Base-by-base conservation (phyloP, 2,113 vertebrate genomes). In the Sorex araneus region DNA sequence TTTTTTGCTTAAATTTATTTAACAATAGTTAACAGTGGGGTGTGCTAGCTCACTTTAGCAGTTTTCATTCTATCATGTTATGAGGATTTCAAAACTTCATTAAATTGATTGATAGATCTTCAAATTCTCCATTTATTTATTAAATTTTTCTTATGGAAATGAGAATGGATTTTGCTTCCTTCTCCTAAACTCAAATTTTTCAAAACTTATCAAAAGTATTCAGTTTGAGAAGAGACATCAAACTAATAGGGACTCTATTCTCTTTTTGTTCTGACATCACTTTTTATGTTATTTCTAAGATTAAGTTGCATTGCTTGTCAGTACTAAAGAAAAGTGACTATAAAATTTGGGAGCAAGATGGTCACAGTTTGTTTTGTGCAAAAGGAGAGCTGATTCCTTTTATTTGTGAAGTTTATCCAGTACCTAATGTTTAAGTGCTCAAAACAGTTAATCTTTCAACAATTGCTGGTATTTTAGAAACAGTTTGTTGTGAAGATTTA, bases 351-450 rank as follows among this genome's bases (percentile, higher is more conserved):
- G 70, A 91, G 84, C 3, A 10, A 92, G 89, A 95, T 66, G 66
- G 67, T 63, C 64, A 95, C 67, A 94, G 25, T 36, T 30, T 1
- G 40, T 94, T 67, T 36, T 88, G 16, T 28, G 34, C 64, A 81
- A 91, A 70, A 4, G 54, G 93, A 19, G 9, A 36, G n/a, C 77
- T 67, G 7, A 12, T 80, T 88, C n/a, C 77, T 93, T 91, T 78
- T 86, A 82, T 79, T 95, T 80, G 66, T 93, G 84, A 96, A 92
- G 25, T 27, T 54, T 96, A 95, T 95, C 75, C 67, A 94, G 40
- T 54, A 88, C 30, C 43, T 71, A 95, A 89, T 75, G 69, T 82
- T 92, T 66, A 12, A 81, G 23, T 93, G 34, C 7, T 90, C 43
- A 74, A 97, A 40, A 28, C 45, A 97, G 54, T 27, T 95, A 63